These are phyloP conservation scores for Drosophila malerkotliana DNA, from an alignment of 1,140 invertebrate species.

Conservation along the genomic window DNA sequence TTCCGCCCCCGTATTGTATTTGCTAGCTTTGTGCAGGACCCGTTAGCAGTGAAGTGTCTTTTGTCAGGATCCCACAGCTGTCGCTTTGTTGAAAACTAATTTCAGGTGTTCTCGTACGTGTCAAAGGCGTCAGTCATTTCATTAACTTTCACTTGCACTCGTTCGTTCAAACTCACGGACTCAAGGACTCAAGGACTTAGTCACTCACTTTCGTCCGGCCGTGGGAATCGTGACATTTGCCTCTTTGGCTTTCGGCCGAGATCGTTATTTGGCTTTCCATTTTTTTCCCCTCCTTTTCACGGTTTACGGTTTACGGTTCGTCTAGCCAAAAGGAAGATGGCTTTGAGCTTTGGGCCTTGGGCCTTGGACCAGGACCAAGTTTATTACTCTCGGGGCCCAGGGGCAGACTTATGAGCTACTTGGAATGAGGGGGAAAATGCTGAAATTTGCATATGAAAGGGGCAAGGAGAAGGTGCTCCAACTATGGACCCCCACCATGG, in stretches of 20 bases:
- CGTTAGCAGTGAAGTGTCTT: constrained; percentile 14
- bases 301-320: constrained; percentile 7
- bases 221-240: constrained; percentile 54
- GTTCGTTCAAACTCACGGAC: constrained; percentile 14
- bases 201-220: constrained; percentile 30
- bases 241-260: constrained; percentile 10
- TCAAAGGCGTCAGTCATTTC: constrained; percentile 65
- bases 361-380: constrained; percentile 55
- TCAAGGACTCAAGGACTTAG: constrained; percentile 15
- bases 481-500: constrained; percentile 18
- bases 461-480: constrained; percentile 1
- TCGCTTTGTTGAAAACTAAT: constrained; percentile 71
- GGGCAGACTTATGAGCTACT: constrained; percentile 29
- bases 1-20: constrained; percentile 14
- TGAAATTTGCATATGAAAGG: constrained; percentile 59
- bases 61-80: constrained; percentile 41
- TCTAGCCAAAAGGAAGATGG: constrained; percentile 13
- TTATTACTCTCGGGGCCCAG: constrained; percentile 24
- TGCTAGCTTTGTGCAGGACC: constrained; percentile 16
- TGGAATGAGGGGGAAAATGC: constrained; percentile 45
- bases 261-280: constrained; percentile 24
- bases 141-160: constrained; percentile 61
- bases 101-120: constrained; percentile 30
- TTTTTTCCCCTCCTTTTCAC: not conserved
- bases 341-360: constrained; percentile 29